Base-by-base conservation (phyloP, 1,140 invertebrate genomes). In the Calycopis cecrops region DNA sequence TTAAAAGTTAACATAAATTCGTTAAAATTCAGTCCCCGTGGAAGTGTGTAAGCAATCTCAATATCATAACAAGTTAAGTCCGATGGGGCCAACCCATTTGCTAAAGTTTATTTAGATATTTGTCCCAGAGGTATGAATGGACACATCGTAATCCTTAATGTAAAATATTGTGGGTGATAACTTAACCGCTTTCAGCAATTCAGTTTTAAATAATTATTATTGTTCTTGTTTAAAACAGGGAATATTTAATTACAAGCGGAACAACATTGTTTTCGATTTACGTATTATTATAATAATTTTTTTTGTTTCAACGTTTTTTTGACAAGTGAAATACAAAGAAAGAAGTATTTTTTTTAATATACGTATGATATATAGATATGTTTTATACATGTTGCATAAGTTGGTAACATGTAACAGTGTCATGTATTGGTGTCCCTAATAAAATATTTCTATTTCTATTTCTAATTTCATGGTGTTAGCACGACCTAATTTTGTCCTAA, bases 41-140 rank as follows among this genome's bases (percentile, higher is more conserved):
- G 40, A 10, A n/a, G 9, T 37, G 17, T 44, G 40, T 18, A 9
- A 44, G 40, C 40, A 44, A 44, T 44, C 40, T 16, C 40, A 44
- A 44, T 44, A 44, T 44, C 40, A 44, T 44, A 44, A 44, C 40
- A 44, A 44, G 40, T 44, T 44, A 44, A 40, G 38, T 40, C 38
- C 38, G 14, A 40, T 12, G 38, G 40, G 40, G 40, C 40, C 12
- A 44, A 44, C 40, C 12, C 40, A 44, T 44, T 44, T 44, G 40
- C 40, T 16, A 9, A 44, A 44, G 40, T 44, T 44, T 44, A 44
- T 44, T 44, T 44, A 12, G 7, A 44, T 44, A 44, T 44, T 44
- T 44, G 40, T 44, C 40, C 40, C 40, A 9, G 14, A 16, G 40
- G 40, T 16, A 44, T 44, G 14, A 16, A 12, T 16, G 14, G 14